Evolutionary conservation across 2,113 vertebrate genomes (phyloP).

Genomic region (Ancistrus triradiatus): DNA sequence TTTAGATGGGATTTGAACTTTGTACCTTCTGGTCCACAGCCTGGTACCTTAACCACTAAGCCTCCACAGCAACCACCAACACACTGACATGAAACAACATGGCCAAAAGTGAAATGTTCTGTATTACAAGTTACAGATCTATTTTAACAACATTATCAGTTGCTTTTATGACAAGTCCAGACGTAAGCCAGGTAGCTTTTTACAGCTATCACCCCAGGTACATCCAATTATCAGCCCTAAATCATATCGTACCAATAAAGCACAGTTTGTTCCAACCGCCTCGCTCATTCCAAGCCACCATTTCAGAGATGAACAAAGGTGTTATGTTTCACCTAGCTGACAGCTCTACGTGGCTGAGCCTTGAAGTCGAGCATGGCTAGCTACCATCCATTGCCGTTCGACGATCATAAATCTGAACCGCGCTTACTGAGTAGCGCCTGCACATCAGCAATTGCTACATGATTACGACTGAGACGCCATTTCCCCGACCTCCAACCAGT

Average conservation of each 20-base stretch:
- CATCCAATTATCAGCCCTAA: not conserved
- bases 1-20: no score
- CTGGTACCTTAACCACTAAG: no score
- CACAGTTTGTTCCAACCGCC: not conserved
- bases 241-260: not conserved
- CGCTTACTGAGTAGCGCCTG: not conserved
- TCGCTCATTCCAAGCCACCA: not conserved
- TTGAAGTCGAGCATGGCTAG: conserved; percentile 14
- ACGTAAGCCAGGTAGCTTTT: no score
- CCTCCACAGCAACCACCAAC: no score
- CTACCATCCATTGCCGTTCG: not conserved
- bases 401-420: conserved; percentile 11
- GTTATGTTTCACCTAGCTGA: not conserved
- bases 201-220: no score
- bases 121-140: no score
- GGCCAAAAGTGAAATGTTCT: no score
- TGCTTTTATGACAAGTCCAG: no score
- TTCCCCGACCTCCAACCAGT: conserved; percentile 9
- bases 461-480: conserved; percentile 20
- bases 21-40: no score
- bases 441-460: conserved; percentile 14
- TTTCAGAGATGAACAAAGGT: not conserved
- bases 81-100: no score
- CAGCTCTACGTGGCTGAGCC: not conserved
- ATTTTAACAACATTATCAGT: no score